A percentile compares a stretch with the other conserved stretches of the same genome.
Evolutionary conservation across 2,888 invertebrate genomes (phyloP).

Genomic region (Maniola hyperantus): DNA sequence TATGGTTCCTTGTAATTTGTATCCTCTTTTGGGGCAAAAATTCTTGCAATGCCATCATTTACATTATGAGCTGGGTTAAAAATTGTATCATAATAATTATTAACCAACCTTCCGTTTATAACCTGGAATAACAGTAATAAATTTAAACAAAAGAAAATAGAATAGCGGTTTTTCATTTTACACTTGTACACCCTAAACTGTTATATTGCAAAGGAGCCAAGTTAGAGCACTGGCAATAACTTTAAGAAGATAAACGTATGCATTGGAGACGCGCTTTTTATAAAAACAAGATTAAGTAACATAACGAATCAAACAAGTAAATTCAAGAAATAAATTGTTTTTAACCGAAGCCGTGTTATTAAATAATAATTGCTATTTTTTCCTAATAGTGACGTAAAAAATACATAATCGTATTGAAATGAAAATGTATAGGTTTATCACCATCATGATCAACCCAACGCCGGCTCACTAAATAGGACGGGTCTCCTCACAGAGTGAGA

Average conservation of each 20-base stretch:
- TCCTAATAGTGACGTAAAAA: no score
- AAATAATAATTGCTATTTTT: no score
- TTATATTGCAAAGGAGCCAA: constrained; percentile 25
- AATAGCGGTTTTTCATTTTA: constrained; percentile 30
- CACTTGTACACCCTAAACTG: constrained; percentile 22
- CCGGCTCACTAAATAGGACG: no score
- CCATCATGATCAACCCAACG: no score
- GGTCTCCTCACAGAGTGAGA: no score
- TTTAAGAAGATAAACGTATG: constrained; percentile 24
- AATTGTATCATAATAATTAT: constrained; percentile 49
- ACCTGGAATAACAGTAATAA: constrained; percentile 24
- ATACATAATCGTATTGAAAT: no score
- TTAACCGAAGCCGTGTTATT: not conserved
- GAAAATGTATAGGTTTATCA: no score
- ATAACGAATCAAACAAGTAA: constrained; percentile 9
- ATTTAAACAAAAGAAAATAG: constrained; percentile 20
- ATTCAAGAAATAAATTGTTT: constrained; percentile 16
- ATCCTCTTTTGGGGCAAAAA: constrained; percentile 43
- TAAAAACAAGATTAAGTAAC: constrained; percentile 16
- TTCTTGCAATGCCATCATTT: constrained; percentile 46
- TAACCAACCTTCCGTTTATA: constrained; percentile 48
- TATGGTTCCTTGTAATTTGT: constrained; percentile 22
- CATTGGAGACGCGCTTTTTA: constrained; percentile 11
- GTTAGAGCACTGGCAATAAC: constrained; percentile 7
- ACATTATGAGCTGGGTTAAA: constrained; percentile 47